These are phyloP conservation scores for Atractosteus spatula DNA, from an alignment of 2,113 vertebrate species.

Conservation along the genomic window DNA sequence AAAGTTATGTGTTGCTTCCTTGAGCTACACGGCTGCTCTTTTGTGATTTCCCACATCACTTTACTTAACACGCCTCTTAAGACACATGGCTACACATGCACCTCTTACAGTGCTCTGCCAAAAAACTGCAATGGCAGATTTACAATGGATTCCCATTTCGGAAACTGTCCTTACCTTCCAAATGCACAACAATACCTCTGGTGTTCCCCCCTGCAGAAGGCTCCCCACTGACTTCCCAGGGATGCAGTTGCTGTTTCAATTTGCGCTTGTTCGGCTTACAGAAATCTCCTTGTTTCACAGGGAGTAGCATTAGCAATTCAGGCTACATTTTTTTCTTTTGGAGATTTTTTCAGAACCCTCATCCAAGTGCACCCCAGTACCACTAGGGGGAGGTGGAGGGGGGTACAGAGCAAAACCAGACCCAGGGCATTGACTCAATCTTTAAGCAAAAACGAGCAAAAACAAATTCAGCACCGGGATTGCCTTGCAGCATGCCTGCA, in stretches of 20 bases:
- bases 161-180: neutral
- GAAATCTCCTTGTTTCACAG: slow-evolving; percentile 26
- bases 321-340: neutral
- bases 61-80: too few species aligned
- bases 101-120: too few species aligned
- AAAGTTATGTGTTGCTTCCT: too few species aligned
- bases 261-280: slow-evolving; percentile 9
- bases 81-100: too few species aligned
- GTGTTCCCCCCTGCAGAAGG: neutral
- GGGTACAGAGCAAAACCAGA: too few species aligned
- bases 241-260: too few species aligned
- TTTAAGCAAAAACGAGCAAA: too few species aligned
- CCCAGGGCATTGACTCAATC: too few species aligned
- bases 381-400: too few species aligned
- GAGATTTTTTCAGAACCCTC: neutral
- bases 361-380: neutral
- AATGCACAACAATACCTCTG: neutral
- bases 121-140: too few species aligned
- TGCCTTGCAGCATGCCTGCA: neutral
- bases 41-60: too few species aligned
- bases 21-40: too few species aligned
- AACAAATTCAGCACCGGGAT: neutral
- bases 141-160: neutral
- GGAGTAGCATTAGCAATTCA: neutral
- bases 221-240: neutral